Evolutionary conservation across 2,888 invertebrate species (phyloP).

Genomic region (Hermaeophaga mercurialis): DNA sequence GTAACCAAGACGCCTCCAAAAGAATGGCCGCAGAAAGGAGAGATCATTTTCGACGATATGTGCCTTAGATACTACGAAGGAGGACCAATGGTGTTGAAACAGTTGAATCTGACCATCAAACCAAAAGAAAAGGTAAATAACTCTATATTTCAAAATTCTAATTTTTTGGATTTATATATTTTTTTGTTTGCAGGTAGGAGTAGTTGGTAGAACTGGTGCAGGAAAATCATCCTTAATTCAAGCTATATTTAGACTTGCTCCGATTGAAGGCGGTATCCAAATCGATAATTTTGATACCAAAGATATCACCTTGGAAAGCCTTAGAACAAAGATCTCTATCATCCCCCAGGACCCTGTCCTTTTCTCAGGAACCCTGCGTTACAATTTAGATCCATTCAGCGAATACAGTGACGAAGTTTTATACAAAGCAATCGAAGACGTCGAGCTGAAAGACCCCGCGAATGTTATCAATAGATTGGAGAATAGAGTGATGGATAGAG

Average conservation of each 20-base stretch:
- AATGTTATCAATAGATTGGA: conserved; percentile 67
- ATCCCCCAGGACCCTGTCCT: conserved; percentile 72
- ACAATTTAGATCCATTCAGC: conserved; percentile 77
- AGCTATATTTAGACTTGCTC: conserved; percentile 76
- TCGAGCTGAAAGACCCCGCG: conserved; percentile 73
- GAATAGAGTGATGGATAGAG: conserved; percentile 76
- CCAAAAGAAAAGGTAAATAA: conserved; percentile 70
- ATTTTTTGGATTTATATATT: no score
- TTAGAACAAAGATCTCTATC: conserved; percentile 62
- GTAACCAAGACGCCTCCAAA: conserved; percentile 30
- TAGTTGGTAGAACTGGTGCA: conserved; percentile 84
- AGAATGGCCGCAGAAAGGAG: conserved; percentile 74
- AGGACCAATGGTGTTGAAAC: conserved; percentile 74
- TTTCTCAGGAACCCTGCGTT: conserved; percentile 73
- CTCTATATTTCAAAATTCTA: background rate
- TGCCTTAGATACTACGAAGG: conserved; percentile 72
- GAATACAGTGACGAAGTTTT: conserved; percentile 70
- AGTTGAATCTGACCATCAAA: conserved; percentile 70
- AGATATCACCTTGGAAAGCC: conserved; percentile 62
- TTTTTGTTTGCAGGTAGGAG: conserved; percentile 67
- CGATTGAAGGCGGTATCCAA: conserved; percentile 70
- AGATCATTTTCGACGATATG: conserved; percentile 69
- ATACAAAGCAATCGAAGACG: conserved; percentile 75
- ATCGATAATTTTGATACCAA: conserved; percentile 73
- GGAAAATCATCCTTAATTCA: conserved; percentile 82